phyloP scores from a whole-genome alignment of 2,113 vertebrate genomes.

The Megatriorchis doriae region DNA sequence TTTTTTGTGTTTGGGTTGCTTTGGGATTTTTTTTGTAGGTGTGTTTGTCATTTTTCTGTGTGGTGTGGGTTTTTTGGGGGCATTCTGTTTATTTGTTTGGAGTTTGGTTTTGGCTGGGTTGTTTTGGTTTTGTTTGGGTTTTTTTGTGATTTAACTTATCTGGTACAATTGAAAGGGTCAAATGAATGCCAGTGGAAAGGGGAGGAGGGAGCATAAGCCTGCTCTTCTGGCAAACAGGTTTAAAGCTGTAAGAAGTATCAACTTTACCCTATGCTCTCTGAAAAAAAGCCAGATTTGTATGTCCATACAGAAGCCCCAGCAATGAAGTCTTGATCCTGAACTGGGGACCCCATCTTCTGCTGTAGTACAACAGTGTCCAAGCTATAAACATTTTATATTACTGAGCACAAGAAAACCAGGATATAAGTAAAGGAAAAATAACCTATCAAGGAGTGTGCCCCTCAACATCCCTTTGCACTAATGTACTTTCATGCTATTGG shows the following conservation, averaged over 20 bases:
- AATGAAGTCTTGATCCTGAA: neutral
- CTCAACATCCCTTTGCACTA: neutral
- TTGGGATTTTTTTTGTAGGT: neutral
- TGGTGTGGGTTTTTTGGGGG: rapidly evolving
- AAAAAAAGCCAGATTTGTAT: neutral
- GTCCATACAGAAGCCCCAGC: neutral
- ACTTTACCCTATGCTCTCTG: neutral
- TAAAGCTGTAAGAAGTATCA: neutral
- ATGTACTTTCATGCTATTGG: neutral
- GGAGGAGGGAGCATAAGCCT: neutral
- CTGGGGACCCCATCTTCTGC: neutral
- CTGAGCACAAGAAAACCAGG: neutral
- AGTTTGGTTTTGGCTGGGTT: neutral
- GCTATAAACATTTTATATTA: neutral
- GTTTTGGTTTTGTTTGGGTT: neutral
- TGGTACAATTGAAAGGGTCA: neutral
- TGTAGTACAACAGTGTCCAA: neutral
- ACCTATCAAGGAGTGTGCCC: neutral
- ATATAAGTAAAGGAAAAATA: neutral
- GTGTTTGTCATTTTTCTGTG: neutral
- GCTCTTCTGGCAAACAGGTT: neutral
- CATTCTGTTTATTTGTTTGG: neutral
- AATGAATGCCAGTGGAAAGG: neutral
- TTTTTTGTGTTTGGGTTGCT: neutral
- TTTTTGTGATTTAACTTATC: neutral